A percentile compares a stretch with the other conserved stretches of the same genome.
Evolutionary conservation across 2,797 vertebrate species (phyloP).

Genomic region (Telmatherina bonti): DNA sequence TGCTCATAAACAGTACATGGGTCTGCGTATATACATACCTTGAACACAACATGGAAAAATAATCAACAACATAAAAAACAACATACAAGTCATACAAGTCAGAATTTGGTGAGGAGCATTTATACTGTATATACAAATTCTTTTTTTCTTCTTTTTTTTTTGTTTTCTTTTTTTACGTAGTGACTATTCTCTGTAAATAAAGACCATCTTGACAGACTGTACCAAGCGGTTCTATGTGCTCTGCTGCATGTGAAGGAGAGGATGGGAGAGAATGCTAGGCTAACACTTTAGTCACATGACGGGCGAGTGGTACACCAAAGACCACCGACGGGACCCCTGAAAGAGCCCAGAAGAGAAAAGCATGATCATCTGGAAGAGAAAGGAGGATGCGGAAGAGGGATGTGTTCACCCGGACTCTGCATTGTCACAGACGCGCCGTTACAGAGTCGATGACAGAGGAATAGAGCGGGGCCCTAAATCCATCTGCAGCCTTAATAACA

Average conservation of each 20-base stretch:
- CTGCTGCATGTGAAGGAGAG: conserved; percentile 47
- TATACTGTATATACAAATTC: conserved; percentile 83
- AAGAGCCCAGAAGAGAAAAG: conserved; percentile 1
- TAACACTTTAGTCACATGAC: conserved; percentile 65
- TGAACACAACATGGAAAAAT: conserved; percentile 83
- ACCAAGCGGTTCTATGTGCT: conserved; percentile 71
- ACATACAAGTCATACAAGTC: conserved; percentile 92
- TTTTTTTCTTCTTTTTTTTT: conserved; percentile 72
- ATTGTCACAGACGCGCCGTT: conserved; percentile 59
- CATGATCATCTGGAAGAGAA: conserved; percentile 4
- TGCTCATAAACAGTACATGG: conserved; percentile 98
- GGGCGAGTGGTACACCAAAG: background rate
- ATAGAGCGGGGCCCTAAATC: conserved; percentile 66
- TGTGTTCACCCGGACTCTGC: conserved; percentile 57
- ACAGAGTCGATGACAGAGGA: conserved; percentile 47
- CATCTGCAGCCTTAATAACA: conserved; percentile 57
- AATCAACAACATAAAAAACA: conserved; percentile 75
- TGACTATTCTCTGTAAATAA: conserved; percentile 70
- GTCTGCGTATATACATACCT: conserved; percentile 97
- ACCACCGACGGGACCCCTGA: conserved; percentile 7
- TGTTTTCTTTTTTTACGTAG: conserved; percentile 56
- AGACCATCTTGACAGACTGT: conserved; percentile 73
- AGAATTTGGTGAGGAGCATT: conserved; percentile 96
- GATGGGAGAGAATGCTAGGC: conserved; percentile 38
- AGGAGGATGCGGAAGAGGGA: conserved; percentile 10